A percentile compares a stretch with the other conserved stretches of the same genome.
phyloP scores from a whole-genome alignment of 2,888 invertebrate species.

The Stenchaetothrips biformis region DNA sequence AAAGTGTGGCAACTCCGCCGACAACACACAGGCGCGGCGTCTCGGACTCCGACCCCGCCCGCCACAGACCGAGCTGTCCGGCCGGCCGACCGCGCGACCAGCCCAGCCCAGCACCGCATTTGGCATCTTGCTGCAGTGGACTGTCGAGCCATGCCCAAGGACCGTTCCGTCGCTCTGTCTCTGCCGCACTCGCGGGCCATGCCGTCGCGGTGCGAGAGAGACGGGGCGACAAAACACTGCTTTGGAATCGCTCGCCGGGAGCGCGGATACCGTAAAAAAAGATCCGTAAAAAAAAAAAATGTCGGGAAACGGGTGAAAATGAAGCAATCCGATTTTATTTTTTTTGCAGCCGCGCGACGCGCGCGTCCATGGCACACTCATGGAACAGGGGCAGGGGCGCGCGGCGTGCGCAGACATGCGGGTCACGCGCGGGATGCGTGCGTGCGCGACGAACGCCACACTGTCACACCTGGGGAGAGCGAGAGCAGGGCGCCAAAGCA shows the following conservation, averaged over 20 bases:
- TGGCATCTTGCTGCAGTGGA: neutral
- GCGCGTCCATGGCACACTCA: too few relatives aligned
- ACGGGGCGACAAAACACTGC: too few relatives aligned
- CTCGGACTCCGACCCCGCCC: neutral
- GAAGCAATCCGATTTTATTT: too few relatives aligned
- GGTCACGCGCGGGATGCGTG: neutral
- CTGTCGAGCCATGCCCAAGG: neutral
- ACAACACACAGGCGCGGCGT: too few relatives aligned
- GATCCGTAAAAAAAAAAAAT: too few relatives aligned
- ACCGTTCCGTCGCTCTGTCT: neutral
- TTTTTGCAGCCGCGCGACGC: too few relatives aligned
- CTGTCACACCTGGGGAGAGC: neutral
- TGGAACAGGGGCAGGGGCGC: neutral
- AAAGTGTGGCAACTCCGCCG: too few relatives aligned
- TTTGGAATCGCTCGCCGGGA: too few relatives aligned
- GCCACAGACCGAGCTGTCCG: neutral
- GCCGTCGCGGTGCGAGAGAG: neutral
- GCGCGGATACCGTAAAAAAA: too few relatives aligned
- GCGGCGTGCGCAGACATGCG: neutral
- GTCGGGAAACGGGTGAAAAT: too few relatives aligned
- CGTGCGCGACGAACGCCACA: neutral
- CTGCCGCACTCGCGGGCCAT: neutral
- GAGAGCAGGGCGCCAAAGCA: neutral
- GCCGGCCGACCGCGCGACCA: neutral
- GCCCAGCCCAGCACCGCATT: neutral